phyloP scores from a whole-genome alignment of 2,797 vertebrate species.

The Coregonus suidteri region DNA sequence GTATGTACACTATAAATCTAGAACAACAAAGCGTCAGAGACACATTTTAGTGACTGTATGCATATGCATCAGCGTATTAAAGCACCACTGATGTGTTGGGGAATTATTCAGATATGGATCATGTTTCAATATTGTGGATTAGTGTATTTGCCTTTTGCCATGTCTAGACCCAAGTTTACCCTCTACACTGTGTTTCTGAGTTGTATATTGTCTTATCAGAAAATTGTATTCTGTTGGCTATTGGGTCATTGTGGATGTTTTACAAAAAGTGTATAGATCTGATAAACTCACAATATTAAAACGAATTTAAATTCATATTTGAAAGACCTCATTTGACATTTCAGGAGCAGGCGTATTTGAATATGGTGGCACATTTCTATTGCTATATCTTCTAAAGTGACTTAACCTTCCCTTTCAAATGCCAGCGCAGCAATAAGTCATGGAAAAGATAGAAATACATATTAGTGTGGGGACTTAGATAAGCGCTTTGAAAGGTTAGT shows the following conservation, averaged over 20 bases:
- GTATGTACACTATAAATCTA: too few relatives aligned
- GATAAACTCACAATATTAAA: not conserved
- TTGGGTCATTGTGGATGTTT: not conserved
- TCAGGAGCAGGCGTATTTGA: constrained; percentile 32
- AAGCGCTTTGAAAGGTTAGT: constrained; percentile 29
- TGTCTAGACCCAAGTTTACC: too few relatives aligned
- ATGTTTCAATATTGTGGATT: not conserved
- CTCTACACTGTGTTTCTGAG: too few relatives aligned
- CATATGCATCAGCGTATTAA: too few relatives aligned
- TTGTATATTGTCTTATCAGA: not conserved
- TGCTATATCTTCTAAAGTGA: constrained; percentile 9
- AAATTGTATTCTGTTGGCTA: not conserved
- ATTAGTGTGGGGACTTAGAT: constrained; percentile 35
- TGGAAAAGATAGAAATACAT: constrained; percentile 24
- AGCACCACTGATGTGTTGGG: not conserved
- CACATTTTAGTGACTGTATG: too few relatives aligned
- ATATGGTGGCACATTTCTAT: constrained; percentile 9
- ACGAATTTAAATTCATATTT: constrained; percentile 1
- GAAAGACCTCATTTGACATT: too few relatives aligned
- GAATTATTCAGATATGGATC: not conserved
- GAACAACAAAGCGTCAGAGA: too few relatives aligned
- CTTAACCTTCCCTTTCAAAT: constrained; percentile 18
- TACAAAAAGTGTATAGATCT: not conserved
- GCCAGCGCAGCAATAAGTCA: constrained; percentile 3
- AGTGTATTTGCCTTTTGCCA: too few relatives aligned